Base-by-base conservation (phyloP, 2,113 vertebrate species). In the Turdus rufiventris region DNA sequence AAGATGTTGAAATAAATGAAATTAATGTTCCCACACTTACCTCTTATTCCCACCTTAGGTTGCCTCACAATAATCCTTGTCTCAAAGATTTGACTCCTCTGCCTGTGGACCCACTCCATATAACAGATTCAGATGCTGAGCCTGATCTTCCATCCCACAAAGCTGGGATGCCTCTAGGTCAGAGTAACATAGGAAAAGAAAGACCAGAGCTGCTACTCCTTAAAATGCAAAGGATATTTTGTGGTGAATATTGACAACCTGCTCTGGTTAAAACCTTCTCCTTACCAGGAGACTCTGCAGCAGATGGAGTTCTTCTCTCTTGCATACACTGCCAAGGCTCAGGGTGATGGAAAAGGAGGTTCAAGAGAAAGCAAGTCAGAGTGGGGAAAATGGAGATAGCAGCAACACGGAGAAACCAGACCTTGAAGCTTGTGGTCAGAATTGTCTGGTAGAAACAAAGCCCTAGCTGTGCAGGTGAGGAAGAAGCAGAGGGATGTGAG, bases 401-500 rank as follows among this genome's bases (percentile, higher is more conserved):
- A 79, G 7, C 9, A 74, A 9, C 11, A 8, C 5, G 16, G 67
- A 48, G 23, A 63, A 5, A 83, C 7, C 2, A 48, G 4, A 1
- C 5, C 8, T 2, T 2, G 40, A 68, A 68, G 8, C 2, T 7
- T 24, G 24, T 3, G 12, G 19, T 53, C 8, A 40, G 10, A 25
- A 73, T 3, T 1, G 0, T 5, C 25, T 25, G 17, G 2, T 5
- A 28, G 15, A 50, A 85, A 31, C 4, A 72, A 71, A 45, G 6
- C 1, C 7, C 6, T 56, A 5, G 12, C 20, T 43, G 1, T 40
- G 19, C 7, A 18, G 7, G 6, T 2, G 2, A 6, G 28, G 75
- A 89, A 33, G 18, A 15, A n/a, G 8, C 8, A 40, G 28, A 61
- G 2, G 8, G 7, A 17, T 19, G 20, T 5, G 14, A 18, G 34